These are phyloP conservation scores for Sebastes miniatus DNA, from an alignment of 2,797 vertebrate genomes.

Conservation along the genomic window DNA sequence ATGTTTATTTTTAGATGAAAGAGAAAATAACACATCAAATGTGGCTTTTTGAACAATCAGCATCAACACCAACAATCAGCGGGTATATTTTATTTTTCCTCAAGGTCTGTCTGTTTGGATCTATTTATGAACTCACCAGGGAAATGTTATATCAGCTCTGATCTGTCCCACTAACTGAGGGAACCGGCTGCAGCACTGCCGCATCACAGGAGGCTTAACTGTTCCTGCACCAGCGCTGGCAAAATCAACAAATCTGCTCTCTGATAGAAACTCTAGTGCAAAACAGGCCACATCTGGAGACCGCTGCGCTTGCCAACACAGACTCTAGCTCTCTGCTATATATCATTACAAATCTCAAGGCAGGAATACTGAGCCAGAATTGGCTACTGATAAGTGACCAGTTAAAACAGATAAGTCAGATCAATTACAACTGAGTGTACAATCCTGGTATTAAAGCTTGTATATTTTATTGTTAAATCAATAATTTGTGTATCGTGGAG, in stretches of 20 bases:
- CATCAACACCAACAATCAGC: conserved; percentile 35
- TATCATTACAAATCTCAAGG: not conserved
- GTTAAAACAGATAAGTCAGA: not conserved
- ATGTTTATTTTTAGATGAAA: conserved; percentile 75
- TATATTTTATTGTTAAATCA: not conserved
- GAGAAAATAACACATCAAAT: conserved; percentile 52
- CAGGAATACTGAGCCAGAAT: not conserved
- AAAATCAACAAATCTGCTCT: conserved; percentile 45
- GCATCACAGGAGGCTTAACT: conserved; percentile 51
- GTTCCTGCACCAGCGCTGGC: conserved; percentile 27
- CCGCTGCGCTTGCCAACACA: not conserved
- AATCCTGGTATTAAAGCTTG: not conserved
- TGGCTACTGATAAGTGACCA: not conserved
- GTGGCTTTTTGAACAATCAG: conserved; percentile 36
- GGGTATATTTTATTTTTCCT: conserved; percentile 49
- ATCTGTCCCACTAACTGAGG: conserved; percentile 63
- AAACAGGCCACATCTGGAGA: conserved; percentile 36
- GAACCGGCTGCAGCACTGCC: conserved; percentile 48
- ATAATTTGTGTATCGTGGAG: not conserved
- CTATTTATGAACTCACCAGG: conserved; percentile 66
- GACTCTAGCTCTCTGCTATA: not conserved
- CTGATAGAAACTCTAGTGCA: conserved; percentile 8
- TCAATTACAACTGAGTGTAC: not conserved
- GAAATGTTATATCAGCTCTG: conserved; percentile 61
- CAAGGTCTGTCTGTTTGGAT: conserved; percentile 56